phyloP scores from a whole-genome alignment of 2,888 invertebrate genomes.

The Pyrgus malvae region DNA sequence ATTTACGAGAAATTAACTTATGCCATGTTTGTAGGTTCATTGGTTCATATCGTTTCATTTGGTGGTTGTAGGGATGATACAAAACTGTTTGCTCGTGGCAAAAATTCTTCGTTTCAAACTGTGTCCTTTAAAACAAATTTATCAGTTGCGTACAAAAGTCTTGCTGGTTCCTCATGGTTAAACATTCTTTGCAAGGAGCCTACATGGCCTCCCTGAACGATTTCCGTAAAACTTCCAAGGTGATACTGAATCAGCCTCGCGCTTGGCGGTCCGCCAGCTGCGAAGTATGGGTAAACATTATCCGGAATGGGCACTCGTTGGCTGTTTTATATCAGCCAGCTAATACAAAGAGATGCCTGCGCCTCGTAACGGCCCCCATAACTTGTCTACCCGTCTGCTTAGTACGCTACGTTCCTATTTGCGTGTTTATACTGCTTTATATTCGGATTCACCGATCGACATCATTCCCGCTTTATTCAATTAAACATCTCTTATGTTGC shows the following conservation, averaged over 20 bases:
- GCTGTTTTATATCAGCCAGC: conserved; percentile 41
- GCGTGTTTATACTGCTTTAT: neutral
- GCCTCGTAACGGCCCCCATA: neutral
- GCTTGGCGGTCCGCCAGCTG: conserved; percentile 44
- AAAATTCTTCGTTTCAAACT: neutral
- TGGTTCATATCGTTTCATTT: too few relatives aligned
- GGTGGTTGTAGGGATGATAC: too few relatives aligned
- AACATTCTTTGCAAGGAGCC: conserved; percentile 10
- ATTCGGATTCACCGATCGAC: neutral
- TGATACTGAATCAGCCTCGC: conserved; percentile 36
- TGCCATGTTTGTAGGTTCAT: too few relatives aligned
- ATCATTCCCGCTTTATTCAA: neutral
- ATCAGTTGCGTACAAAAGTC: too few relatives aligned
- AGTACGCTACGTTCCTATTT: neutral
- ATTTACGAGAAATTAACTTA: too few relatives aligned
- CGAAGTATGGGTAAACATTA: conserved; percentile 34
- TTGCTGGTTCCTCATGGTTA: too few relatives aligned
- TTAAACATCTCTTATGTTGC: neutral
- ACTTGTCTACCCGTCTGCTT: conserved; percentile 1
- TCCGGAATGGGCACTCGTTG: conserved; percentile 35
- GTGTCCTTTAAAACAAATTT: too few relatives aligned
- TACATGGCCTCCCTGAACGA: conserved; percentile 30
- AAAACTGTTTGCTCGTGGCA: too few relatives aligned
- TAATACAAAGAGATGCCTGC: conserved; percentile 25
- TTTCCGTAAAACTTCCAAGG: conserved; percentile 45